Percentiles rank a stretch among this genome's conserved stretches.
Evolutionary conservation across 2,113 vertebrate genomes (phyloP).

Genomic region (Melanerpes formicivorus): DNA sequence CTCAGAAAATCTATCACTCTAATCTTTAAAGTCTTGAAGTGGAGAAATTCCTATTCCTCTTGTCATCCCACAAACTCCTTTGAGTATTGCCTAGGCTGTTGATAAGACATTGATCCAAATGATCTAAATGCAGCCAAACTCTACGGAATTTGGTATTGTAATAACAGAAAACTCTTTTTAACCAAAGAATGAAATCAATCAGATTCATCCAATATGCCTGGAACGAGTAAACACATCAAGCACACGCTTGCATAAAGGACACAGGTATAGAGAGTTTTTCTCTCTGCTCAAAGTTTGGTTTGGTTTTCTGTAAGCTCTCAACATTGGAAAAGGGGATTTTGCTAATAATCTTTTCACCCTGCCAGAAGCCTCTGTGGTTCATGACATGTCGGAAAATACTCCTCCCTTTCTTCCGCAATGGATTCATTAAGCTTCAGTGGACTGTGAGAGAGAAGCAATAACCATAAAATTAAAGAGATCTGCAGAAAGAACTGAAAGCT

Average conservation of each 20-base stretch:
- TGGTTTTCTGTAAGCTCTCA: too few relatives aligned
- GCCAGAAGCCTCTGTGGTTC: neutral
- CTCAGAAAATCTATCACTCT: neutral
- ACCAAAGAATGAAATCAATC: neutral
- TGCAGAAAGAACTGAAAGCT: neutral
- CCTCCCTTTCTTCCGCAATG: neutral
- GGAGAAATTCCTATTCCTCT: neutral
- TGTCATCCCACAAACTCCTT: neutral
- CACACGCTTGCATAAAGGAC: accelerated
- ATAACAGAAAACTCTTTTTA: neutral
- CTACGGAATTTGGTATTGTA: neutral
- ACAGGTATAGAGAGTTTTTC: neutral
- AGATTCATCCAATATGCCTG: neutral
- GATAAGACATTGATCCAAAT: neutral
- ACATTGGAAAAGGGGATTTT: neutral
- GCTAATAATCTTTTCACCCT: neutral
- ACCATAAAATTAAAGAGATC: neutral
- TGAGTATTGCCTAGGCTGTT: neutral
- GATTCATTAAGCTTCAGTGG: conserved; percentile 40
- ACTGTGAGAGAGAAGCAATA: conserved; percentile 41
- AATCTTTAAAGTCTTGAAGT: neutral
- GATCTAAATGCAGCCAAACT: neutral
- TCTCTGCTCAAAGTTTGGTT: neutral
- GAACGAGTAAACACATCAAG: neutral
- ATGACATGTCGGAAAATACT: neutral